Conservation (phyloP, 2,888 invertebrate species). For the Temnothorax unifasciatus region DNA sequence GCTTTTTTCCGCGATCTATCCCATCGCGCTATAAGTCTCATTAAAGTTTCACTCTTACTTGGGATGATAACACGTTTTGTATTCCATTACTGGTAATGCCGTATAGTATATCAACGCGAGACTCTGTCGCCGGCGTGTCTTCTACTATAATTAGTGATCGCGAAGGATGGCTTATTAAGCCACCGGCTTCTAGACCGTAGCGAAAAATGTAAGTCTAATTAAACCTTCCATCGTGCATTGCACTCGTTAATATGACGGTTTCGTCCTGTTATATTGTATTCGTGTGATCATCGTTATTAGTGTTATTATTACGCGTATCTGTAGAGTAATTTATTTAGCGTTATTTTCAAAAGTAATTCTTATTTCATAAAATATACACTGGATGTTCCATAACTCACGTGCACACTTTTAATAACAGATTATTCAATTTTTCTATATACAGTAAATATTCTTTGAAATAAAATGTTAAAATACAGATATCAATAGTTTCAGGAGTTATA, state of each 20-base stretch:
- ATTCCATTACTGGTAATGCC: slow-evolving; percentile 54
- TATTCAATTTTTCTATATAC: neutral
- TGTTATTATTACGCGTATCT: neutral
- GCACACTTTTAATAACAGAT: neutral
- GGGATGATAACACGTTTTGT: slow-evolving; percentile 44
- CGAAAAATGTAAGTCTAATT: slow-evolving; percentile 39
- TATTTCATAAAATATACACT: neutral
- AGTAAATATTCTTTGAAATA: neutral
- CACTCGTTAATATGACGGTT: neutral
- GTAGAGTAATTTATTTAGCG: neutral
- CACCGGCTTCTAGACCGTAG: neutral
- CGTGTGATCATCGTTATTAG: neutral
- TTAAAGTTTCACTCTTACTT: slow-evolving; percentile 47
- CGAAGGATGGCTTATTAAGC: slow-evolving; percentile 42
- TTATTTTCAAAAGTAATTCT: neutral
- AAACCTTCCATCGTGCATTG: slow-evolving; percentile 6
- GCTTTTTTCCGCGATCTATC: neutral
- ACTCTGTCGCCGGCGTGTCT: slow-evolving; percentile 17
- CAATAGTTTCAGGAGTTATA: neutral
- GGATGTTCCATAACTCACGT: neutral
- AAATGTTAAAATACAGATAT: neutral
- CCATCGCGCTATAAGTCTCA: slow-evolving; percentile 12
- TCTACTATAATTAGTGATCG: slow-evolving; percentile 40
- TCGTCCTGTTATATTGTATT: neutral
- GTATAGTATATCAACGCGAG: slow-evolving; percentile 37